Base-by-base conservation (phyloP, 23 tunicate genomes). In the Clavelina lepadiformis region DNA sequence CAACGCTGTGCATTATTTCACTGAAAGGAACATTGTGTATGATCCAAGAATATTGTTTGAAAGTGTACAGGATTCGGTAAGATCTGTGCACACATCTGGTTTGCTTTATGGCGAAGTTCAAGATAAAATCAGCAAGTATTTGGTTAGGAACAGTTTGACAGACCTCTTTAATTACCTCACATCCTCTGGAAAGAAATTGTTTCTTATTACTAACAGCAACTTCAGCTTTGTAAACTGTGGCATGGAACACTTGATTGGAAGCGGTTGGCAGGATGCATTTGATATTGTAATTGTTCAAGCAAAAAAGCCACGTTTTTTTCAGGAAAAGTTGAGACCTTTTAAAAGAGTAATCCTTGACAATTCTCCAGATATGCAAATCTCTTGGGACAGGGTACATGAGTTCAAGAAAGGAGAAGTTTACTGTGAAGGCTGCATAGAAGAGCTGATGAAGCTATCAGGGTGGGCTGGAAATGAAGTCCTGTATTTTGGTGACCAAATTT, bases 231-330 rank as follows among this genome's bases (percentile, higher is more conserved):
- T 86, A 35, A 60, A 80, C 59, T 41, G 44, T 64, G 99, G 99
- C 19, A 86, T 94, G 74, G n/a, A 66, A 4, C 86, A 81, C 63
- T 36, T 94, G 28, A 27, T 82, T 29, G 91, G 92, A 0, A 31
- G 63, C 3, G 95, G 76, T 36, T 94, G 99, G 95, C 76, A 67
- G 31, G 99, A 94, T 32, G 95, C 85, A 0, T 94, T 94, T 58
- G 95, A 94, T 73, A 80, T 94, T n/a, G 74, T 86, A 7, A 81
- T 94, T 29, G 88, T 82, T 15, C 81, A 94, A 70, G 95, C 99
- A 2, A 77, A 78, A 57, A 94, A 94, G 69, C 99, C 99, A 31
- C 27, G 57, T n/a, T 94, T 94, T 59, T 94, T 94, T 58, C 69
- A 79, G 28, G 51, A 65, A 38, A 58, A 63, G 7, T 26, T 35